Evolutionary conservation across 2,888 invertebrate genomes (phyloP).

Genomic region (Tillus elongatus): DNA sequence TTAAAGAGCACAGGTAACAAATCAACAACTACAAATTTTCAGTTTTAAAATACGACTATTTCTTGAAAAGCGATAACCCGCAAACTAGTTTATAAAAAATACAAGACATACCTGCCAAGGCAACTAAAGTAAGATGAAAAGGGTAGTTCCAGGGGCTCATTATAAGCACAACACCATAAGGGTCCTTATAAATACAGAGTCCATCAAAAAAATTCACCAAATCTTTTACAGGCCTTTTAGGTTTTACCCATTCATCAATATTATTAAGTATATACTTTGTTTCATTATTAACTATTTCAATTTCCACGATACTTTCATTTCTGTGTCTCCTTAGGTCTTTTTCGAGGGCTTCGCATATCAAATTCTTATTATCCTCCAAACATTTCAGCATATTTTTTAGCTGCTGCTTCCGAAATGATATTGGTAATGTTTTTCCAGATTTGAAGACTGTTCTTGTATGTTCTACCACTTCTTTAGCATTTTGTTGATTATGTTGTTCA

Average conservation of each 20-base stretch:
- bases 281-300: slow-evolving; percentile 66
- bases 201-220: slow-evolving; percentile 63
- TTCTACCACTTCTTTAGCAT: slow-evolving; percentile 41
- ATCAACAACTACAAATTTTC: too few species aligned
- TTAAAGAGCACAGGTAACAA: too few species aligned
- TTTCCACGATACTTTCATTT: slow-evolving; percentile 66
- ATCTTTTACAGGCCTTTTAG: slow-evolving; percentile 59
- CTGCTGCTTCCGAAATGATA: slow-evolving; percentile 63
- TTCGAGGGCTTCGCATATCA: slow-evolving; percentile 64
- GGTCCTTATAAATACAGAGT: slow-evolving; percentile 72
- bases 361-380: slow-evolving; percentile 65
- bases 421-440: slow-evolving; percentile 66
- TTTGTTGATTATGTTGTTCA: too few species aligned
- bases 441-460: slow-evolving; percentile 64
- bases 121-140: slow-evolving; percentile 59
- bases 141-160: slow-evolving; percentile 98
- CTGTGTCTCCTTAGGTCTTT: slow-evolving; percentile 69
- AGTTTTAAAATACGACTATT: too few species aligned
- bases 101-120: slow-evolving; percentile 46
- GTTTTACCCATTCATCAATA: slow-evolving; percentile 69
- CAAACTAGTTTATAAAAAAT: too few species aligned
- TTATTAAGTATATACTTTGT: slow-evolving; percentile 56
- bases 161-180: slow-evolving; percentile 82
- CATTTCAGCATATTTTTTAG: slow-evolving; percentile 48
- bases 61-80: too few species aligned